Evolutionary conservation across 2,113 vertebrate genomes (phyloP), one percentile per base, ranked within the genome.

Genomic region (Eleginops maclovinus): DNA sequence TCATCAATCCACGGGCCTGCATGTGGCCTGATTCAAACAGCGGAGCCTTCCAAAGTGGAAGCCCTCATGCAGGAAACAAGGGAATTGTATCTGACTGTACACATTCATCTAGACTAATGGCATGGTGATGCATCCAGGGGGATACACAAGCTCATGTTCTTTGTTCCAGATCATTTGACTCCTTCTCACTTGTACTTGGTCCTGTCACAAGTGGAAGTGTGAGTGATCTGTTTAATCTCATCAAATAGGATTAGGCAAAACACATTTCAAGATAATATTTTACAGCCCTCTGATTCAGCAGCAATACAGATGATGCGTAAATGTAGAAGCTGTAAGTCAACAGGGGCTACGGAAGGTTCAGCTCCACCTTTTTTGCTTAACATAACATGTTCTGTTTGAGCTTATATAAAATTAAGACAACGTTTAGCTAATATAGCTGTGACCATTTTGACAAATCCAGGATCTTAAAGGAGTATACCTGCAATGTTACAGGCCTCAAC

Each of bases 91-190:
- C 73, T 85, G 89, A 86, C 86, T 86, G 83, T 88, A 87, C 79
- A 88, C 90, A 90, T 91, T 86, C 88, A 87, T 91, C 86, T 79
- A 64, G 84, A 70, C 84, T 93, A 90, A 92, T 88, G 80, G 88
- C 70, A 71, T 36, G 43, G 74, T 86, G 87, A 90, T 85, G 88
- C 85, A 87, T 88, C 77, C 79, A 56, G 54, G 58, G 83, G 82
- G 87, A 90, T 66, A 82, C 72, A 76, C 84, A 67, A 63, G 86
- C 90, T 88, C 85, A 78, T 88, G 86, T 91, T 92, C 87, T 88
- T 84, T 84, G 88, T 92, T 92, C 89, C 89, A 77, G 62, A 92
- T 89, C 84, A 91, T 90, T 91, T 93, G 85, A 85, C 81, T 89
- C 76, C 74, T 69, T 73, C 81, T 74, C 63, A 83, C 81, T 82